Evolutionary conservation across 1,140 invertebrate genomes (phyloP), one percentile per base, ranked within the genome.

Genomic region (Stenopsyche tienmushanensis): DNA sequence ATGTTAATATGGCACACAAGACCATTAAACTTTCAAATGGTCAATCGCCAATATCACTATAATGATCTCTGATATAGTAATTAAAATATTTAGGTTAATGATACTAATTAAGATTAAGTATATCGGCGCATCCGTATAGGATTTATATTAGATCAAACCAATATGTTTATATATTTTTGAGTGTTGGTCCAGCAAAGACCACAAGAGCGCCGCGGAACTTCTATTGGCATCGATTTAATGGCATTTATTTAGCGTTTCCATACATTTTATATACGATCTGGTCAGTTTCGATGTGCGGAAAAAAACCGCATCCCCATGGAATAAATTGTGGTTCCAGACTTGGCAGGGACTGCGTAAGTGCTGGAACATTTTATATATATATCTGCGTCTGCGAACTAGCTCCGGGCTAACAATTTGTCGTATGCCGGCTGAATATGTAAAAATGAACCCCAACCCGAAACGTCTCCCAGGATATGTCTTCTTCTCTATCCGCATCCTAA

Each of bases 341-440:
- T 25, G 24, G 34, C n/a, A 34, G 29, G 8, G 41, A 29, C 21
- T 53, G 24, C 21, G 26, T 24, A 53, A 25, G 24, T 24, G 24
- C 21, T 18, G 23, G n/a, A 25, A 53, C 47, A 45, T 45, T 45
- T 45, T 39, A n/a, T 39, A 39, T 39, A 39, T 8, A 17, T 17
- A 7, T 7, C 5, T 17, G 15, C 45, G 17, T 59, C 26, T 21
- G 20, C 44, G 8, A 24, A 39, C 29, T 29, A 20, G 47, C 60
- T 63, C 17, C n/a, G 21, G 63, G 52, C 42, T 62, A 67, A 49
- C 52, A 67, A 65, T 67, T 67, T 62, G 65, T 57, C 24, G 58
- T 58, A 67, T 67, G 65, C 65, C 42, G 15, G 15, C 42, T 62
- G 65, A 67, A 67, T 67, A 67, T 67, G 59, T 62, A 62, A 57